Conservation (phyloP, 2,888 invertebrate genomes). For the Allolobophora icterica region DNA sequence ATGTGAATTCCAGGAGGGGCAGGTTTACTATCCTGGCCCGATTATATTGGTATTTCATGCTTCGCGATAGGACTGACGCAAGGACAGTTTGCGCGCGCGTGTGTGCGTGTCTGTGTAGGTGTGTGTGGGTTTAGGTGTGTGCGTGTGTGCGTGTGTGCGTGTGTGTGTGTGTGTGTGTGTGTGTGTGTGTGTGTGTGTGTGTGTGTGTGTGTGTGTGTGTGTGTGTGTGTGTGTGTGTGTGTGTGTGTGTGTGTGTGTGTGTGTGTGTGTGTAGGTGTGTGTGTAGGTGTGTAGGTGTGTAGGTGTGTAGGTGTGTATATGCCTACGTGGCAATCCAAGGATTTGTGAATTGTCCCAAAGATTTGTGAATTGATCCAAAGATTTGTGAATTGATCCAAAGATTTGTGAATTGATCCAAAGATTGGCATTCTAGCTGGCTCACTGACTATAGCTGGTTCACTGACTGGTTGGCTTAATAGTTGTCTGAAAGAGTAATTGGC, state of each 20-base stretch:
- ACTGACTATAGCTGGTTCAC: not conserved
- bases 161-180: too few relatives aligned
- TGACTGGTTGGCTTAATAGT: not conserved
- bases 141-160: not conserved
- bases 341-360: too few relatives aligned
- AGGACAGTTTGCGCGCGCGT: not conserved
- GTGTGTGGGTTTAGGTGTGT: not conserved
- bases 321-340: too few relatives aligned
- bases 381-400: not conserved
- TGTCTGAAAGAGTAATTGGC: not conserved
- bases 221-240: not conserved
- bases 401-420: too few relatives aligned
- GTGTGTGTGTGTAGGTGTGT: not conserved
- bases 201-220: not conserved
- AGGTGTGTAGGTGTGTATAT: not conserved
- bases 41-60: too few relatives aligned
- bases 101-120: not conserved
- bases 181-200: not conserved
- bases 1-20: too few relatives aligned
- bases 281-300: not conserved
- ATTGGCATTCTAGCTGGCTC: not conserved
- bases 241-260: not conserved
- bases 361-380: not conserved
- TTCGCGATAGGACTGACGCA: too few relatives aligned
- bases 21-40: too few relatives aligned